Evolutionary conservation across 2,888 invertebrate species (phyloP).

Genomic region (Cepaea hortensis): DNA sequence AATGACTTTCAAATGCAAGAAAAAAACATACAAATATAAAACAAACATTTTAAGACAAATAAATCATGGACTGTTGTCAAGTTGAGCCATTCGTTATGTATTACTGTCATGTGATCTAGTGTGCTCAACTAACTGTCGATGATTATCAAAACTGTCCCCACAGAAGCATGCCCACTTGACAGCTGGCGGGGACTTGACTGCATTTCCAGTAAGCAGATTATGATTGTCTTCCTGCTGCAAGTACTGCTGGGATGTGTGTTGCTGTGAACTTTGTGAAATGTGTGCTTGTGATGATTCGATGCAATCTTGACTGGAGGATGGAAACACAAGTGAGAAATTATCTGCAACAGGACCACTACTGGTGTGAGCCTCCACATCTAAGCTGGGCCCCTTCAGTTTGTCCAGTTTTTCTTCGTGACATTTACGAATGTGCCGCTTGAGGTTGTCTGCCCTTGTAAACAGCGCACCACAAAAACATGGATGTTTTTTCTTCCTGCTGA

Average conservation of each 20-base stretch:
- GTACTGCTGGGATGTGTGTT: neutral
- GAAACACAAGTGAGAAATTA: slow-evolving; percentile 22
- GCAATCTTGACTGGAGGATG: slow-evolving; percentile 14
- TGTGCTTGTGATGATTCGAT: slow-evolving; percentile 16
- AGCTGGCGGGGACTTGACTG: slow-evolving; percentile 9
- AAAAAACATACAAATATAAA: too few species aligned
- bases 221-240: neutral
- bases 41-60: too few species aligned
- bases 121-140: slow-evolving; percentile 41
- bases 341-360: neutral
- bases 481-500: slow-evolving; percentile 25
- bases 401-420: slow-evolving; percentile 47
- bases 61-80: too few species aligned
- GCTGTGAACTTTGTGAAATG: neutral
- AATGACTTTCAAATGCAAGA: too few species aligned
- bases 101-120: slow-evolving; percentile 40
- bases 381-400: slow-evolving; percentile 10
- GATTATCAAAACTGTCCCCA: slow-evolving; percentile 46
- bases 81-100: slow-evolving; percentile 18
- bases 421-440: slow-evolving; percentile 49
- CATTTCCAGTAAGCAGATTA: neutral
- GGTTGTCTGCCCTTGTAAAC: slow-evolving; percentile 48
- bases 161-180: slow-evolving; percentile 47
- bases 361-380: slow-evolving; percentile 19
- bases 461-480: slow-evolving; percentile 48